Percentiles rank a stretch among this genome's conserved stretches.
phyloP scores from a whole-genome alignment of 1,140 invertebrate species.

The Dolichoris vasculosae region DNA sequence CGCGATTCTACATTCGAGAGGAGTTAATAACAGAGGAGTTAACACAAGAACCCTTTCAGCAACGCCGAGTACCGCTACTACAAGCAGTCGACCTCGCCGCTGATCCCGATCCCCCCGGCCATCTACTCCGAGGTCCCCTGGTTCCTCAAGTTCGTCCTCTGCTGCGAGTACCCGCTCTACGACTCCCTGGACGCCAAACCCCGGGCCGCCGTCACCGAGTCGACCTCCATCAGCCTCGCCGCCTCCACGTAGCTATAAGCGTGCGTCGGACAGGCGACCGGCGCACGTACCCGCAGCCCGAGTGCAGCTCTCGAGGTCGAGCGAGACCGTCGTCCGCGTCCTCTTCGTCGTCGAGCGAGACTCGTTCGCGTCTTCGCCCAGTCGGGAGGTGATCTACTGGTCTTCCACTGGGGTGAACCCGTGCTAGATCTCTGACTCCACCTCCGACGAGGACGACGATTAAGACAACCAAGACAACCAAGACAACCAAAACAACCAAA shows the following conservation, averaged over 20 bases:
- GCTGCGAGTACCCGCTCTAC: slow-evolving; percentile 92
- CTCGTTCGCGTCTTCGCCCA: too few species aligned
- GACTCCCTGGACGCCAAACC: slow-evolving; percentile 83
- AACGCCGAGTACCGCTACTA: slow-evolving; percentile 89
- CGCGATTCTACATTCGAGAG: too few species aligned
- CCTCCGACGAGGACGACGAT: too few species aligned
- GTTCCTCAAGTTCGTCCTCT: slow-evolving; percentile 87
- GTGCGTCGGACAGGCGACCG: slow-evolving; percentile 71
- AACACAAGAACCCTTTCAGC: slow-evolving; percentile 69
- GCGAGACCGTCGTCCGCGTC: background rate
- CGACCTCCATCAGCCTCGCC: slow-evolving; percentile 82
- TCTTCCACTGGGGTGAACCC: too few species aligned
- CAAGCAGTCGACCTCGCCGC: slow-evolving; percentile 88
- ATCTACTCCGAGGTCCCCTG: slow-evolving; percentile 89
- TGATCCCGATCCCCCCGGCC: slow-evolving; percentile 89
- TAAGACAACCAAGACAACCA: too few species aligned
- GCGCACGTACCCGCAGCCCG: slow-evolving; percentile 39
- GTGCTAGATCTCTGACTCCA: background rate
- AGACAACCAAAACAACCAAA: too few species aligned
- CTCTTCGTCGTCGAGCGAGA: background rate
- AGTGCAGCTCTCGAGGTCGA: slow-evolving; percentile 37
- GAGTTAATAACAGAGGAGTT: background rate
- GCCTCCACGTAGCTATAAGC: slow-evolving; percentile 86
- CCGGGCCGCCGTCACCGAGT: slow-evolving; percentile 81
- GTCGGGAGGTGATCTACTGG: too few species aligned